Base-by-base conservation (phyloP, 1,140 invertebrate species). In the Patella vulgata region DNA sequence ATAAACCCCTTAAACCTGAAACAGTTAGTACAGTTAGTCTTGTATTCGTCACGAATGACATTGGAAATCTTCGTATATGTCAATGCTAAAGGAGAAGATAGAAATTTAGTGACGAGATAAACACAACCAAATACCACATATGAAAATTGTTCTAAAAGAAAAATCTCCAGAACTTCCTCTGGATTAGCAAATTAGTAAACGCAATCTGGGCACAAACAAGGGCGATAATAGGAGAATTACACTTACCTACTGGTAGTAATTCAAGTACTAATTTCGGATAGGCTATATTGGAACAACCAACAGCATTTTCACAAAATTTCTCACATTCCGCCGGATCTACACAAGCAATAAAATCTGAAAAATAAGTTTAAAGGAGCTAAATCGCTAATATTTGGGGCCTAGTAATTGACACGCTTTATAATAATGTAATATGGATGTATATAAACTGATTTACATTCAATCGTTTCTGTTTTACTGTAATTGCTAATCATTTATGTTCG, bases 241-340 rank as follows among this genome's bases (percentile, higher is more conserved):
- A 19, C 36, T 46, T 46, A 76, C 74, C 80, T 46, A 65, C 59
- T 6, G 86, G 86, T 80, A 88, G 79, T 4, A 88, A 56, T 1
- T 78, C 78, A 1, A 87, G 51, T 8, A 87, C 86, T 17, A 87
- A 68, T 47, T 74, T 76, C 5, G 87, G 87, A 71, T 87, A 87
- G 31, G 87, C 87, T 28, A 82, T 82, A 66, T 87, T 87, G 1
- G 83, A 80, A 67, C 87, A 87, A 14, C 85, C 81, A 21, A 71
- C 63, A 17, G 59, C 54, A 36, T 14, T 36, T 14, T 36, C 6
- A 36, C 33, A 36, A 14, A 36, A 8, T 36, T 36, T 14, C 5
- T 36, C 5, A 36, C 33, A 36, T 17, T 70, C 71, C 1, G 82
- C 74, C 0, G 87, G 86, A 58, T 83, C 78, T 6, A 84, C 82